Evolutionary conservation across 2,888 invertebrate species (phyloP).

Genomic region (Ditula angustiorana): DNA sequence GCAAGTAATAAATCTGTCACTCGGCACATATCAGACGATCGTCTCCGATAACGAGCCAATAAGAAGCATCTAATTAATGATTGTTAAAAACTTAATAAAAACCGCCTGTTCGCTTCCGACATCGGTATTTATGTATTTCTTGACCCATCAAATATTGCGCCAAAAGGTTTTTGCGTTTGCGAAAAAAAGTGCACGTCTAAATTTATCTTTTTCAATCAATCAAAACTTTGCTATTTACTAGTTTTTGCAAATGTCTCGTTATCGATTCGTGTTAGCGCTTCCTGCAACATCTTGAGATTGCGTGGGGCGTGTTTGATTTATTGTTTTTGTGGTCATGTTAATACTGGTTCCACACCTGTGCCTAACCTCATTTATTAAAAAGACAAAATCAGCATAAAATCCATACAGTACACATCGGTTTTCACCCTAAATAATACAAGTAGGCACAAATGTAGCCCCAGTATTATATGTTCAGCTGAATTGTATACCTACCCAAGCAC

Average conservation of each 20-base stretch:
- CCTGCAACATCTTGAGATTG: constrained; percentile 56
- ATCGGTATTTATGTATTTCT: constrained; percentile 67
- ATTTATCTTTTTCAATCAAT: constrained; percentile 69
- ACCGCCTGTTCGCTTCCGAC: constrained; percentile 68
- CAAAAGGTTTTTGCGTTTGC: constrained; percentile 63
- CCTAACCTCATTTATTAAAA: background rate
- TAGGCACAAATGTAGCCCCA: too few relatives aligned
- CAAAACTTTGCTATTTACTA: constrained; percentile 58
- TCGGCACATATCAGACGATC: constrained; percentile 70
- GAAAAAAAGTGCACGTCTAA: constrained; percentile 60
- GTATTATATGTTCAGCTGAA: too few relatives aligned
- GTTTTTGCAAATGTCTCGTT: constrained; percentile 70
- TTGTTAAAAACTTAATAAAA: constrained; percentile 73
- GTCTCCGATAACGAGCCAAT: constrained; percentile 72
- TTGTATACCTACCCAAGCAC: too few relatives aligned
- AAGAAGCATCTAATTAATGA: constrained; percentile 78
- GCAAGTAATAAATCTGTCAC: constrained; percentile 77
- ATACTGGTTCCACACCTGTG: background rate
- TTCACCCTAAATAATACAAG: too few relatives aligned
- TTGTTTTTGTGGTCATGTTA: constrained; percentile 38
- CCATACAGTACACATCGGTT: background rate
- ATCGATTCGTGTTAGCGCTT: constrained; percentile 61
- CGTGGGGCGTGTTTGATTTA: constrained; percentile 44
- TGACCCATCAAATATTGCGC: constrained; percentile 62
- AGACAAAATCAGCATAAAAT: background rate